Conservation (phyloP, 2,113 vertebrate species). For the Oreocharis arfaki region DNA sequence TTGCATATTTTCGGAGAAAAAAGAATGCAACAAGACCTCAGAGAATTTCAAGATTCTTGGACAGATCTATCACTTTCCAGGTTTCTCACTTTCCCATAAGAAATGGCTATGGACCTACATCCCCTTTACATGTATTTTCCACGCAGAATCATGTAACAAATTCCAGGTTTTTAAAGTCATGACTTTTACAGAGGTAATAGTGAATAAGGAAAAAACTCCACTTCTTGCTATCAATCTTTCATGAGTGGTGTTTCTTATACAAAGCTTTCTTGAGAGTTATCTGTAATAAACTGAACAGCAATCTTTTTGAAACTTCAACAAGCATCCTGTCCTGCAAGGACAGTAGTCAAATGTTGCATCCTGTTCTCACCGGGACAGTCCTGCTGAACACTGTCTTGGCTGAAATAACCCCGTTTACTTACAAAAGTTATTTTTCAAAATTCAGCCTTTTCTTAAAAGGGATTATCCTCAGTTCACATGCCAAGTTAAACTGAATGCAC, state of each 20-base stretch:
- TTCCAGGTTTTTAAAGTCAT: background rate
- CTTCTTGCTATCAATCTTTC: background rate
- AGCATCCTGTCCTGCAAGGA: background rate
- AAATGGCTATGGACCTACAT: background rate
- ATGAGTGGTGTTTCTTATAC: background rate
- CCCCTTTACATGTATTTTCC: background rate
- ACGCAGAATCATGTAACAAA: background rate
- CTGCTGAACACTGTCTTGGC: background rate
- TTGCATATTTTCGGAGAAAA: background rate
- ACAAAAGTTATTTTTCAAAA: background rate
- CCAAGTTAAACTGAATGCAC: background rate
- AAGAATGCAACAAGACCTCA: background rate
- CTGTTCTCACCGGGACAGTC: background rate
- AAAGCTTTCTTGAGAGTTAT: background rate
- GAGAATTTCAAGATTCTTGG: background rate
- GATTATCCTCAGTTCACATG: background rate
- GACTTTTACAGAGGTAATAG: background rate
- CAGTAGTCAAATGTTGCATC: background rate
- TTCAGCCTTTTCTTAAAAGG: background rate
- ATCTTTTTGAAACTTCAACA: background rate
- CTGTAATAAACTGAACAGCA: background rate
- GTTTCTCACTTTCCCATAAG: background rate
- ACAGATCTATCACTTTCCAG: background rate
- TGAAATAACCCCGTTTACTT: background rate
- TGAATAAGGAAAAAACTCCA: background rate